Evolutionary conservation across 1,140 invertebrate genomes (phyloP), one percentile per base, ranked within the genome.

Genomic region (Archegozetes longisetosus): DNA sequence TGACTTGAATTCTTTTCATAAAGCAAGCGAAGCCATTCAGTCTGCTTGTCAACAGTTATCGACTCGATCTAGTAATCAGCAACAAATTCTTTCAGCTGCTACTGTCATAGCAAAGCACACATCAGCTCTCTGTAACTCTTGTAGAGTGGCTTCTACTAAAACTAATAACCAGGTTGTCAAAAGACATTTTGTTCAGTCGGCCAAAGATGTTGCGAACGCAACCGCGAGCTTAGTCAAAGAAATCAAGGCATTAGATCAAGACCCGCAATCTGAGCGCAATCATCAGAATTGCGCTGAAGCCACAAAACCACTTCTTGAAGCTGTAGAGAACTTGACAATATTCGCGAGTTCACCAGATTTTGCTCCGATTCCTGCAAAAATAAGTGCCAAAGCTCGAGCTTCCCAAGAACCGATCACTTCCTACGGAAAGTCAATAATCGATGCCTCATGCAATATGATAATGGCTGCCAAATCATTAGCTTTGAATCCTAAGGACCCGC

Each of bases 101-200:
- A 97, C 92, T 0, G 80, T 86, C 47, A 91, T 98, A 56, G 94
- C 94, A 2, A 95, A 95, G 70, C 89, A 98, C 72, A 97, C 94
- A 0, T 93, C 88, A 62, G 83, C 90, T 13, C 75, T 98, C 17
- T 98, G 93, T 71, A 95, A 92, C 68, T 86, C 91, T 27, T 98
- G 94, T 70, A 79, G 94, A 22, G 76, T 84, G 2, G 93, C 94
- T 0, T 95, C 91, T 14, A 85, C 85, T 53, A 88, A 86, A 71
- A 95, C 89, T 2, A 82, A 78, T 54, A 94, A 97, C 74, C 86
- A 92, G 0, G 86, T 89, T 23, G 88, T 90, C 46, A 96, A 96
- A 72, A 74, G 91, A 61, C 91, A 97, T 70, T 98, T 98, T 72
- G 92, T 98, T 20, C 90, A 97, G 69, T 87, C 89, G 61, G 93